Percentiles rank a stretch among this genome's conserved stretches.
Evolutionary conservation across 2,113 vertebrate species (phyloP).

Genomic region (Potamarius usumacintae): DNA sequence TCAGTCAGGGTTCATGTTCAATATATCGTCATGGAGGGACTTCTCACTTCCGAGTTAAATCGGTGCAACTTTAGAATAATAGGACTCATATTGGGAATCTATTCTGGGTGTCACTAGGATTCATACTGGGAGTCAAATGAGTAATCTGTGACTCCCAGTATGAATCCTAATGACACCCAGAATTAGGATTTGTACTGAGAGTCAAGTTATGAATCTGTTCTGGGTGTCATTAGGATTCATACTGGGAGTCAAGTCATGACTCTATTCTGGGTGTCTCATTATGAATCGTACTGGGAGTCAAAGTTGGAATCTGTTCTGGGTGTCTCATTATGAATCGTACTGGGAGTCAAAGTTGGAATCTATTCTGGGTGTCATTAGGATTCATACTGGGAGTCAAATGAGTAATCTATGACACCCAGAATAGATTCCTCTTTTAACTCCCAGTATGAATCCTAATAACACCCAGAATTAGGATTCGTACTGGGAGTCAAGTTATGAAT

Average conservation of each 20-base stretch:
- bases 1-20: not conserved
- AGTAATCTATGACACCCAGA: too few species aligned
- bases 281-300: not conserved
- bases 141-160: not conserved
- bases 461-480: not conserved
- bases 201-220: not conserved
- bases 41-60: not conserved
- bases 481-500: too few species aligned
- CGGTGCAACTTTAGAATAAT: not conserved
- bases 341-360: too few species aligned
- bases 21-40: not conserved
- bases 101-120: not conserved
- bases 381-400: too few species aligned
- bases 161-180: not conserved
- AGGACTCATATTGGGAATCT: not conserved
- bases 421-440: not conserved
- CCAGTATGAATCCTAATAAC: too few species aligned
- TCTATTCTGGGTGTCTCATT: not conserved
- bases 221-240: not conserved
- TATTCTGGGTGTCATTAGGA: too few species aligned
- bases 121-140: not conserved
- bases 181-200: not conserved
- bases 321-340: too few species aligned
- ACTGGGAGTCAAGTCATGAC: not conserved
- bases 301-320: not conserved